Evolutionary conservation across 2,797 vertebrate species (phyloP).

Genomic region (Sebastes kiyomatsui): DNA sequence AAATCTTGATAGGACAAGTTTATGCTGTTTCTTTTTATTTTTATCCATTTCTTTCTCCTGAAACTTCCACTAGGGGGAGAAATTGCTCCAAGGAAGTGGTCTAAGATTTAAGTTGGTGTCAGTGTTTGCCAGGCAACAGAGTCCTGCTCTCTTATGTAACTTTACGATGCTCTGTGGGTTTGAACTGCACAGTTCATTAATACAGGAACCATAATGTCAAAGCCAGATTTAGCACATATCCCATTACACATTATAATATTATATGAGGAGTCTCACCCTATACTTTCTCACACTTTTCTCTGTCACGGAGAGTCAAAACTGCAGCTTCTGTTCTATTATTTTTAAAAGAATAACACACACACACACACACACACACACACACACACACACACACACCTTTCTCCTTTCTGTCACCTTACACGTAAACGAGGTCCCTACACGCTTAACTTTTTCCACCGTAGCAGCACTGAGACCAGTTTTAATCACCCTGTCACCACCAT

Average conservation of each 20-base stretch:
- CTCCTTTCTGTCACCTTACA: constrained; percentile 19
- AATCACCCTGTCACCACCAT: constrained; percentile 47
- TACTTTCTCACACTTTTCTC: neutral
- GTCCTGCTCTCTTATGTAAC: constrained; percentile 41
- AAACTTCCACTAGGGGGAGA: constrained; percentile 58
- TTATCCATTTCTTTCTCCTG: neutral
- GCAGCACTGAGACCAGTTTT: constrained; percentile 30
- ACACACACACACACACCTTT: neutral
- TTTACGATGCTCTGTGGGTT: constrained; percentile 39
- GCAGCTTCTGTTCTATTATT: neutral
- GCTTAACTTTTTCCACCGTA: constrained; percentile 31
- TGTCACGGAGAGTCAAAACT: neutral
- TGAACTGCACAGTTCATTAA: constrained; percentile 39
- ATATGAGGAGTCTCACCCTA: neutral
- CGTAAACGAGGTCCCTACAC: constrained; percentile 11
- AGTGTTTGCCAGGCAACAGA: neutral
- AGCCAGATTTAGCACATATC: constrained; percentile 48
- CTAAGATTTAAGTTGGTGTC: neutral
- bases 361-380: neutral
- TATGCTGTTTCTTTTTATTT: neutral
- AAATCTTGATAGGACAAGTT: neutral
- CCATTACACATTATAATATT: constrained; percentile 35
- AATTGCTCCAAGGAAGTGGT: neutral
- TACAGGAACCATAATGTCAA: constrained; percentile 28
- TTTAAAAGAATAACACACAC: neutral